These are phyloP conservation scores for Macrosiphum euphorbiae DNA, from an alignment of 2,888 invertebrate species.

Conservation along the genomic window DNA sequence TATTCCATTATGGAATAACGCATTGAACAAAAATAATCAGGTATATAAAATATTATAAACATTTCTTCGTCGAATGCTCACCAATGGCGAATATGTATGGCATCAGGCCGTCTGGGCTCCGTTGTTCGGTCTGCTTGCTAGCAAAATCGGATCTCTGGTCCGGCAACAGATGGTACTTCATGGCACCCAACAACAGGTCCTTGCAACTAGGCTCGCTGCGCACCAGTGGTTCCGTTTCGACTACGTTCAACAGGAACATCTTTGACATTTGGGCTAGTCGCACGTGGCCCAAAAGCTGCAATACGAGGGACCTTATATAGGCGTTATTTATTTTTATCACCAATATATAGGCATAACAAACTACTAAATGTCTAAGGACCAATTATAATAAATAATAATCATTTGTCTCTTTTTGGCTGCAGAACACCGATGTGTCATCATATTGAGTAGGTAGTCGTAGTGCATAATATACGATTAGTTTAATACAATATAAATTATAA, in stretches of 20 bases:
- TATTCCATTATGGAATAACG: neutral
- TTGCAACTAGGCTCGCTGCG: conserved; percentile 77
- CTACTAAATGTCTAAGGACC: neutral
- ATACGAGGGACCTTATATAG: neutral
- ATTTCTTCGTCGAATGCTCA: conserved; percentile 61
- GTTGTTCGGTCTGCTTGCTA: conserved; percentile 76
- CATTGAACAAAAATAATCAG: neutral
- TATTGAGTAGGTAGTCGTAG: neutral
- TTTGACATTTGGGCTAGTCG: conserved; percentile 77
- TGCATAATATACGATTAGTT: neutral
- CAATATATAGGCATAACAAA: neutral
- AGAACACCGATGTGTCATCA: neutral
- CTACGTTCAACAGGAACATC: conserved; percentile 78
- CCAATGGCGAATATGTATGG: conserved; percentile 78
- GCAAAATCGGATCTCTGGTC: conserved; percentile 77
- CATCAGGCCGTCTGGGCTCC: conserved; percentile 78
- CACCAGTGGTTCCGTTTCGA: conserved; percentile 78
- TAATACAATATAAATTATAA: neutral
- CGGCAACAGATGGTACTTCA: conserved; percentile 80
- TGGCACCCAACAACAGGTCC: conserved; percentile 78
- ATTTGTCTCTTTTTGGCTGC: neutral
- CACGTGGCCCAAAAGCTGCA: conserved; percentile 76
- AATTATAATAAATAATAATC: conserved; percentile 4
- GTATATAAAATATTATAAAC: neutral
- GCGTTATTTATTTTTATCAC: neutral